These are phyloP conservation scores for Pseudanteris insignis DNA, from an alignment of 2,888 invertebrate species.

Conservation along the genomic window DNA sequence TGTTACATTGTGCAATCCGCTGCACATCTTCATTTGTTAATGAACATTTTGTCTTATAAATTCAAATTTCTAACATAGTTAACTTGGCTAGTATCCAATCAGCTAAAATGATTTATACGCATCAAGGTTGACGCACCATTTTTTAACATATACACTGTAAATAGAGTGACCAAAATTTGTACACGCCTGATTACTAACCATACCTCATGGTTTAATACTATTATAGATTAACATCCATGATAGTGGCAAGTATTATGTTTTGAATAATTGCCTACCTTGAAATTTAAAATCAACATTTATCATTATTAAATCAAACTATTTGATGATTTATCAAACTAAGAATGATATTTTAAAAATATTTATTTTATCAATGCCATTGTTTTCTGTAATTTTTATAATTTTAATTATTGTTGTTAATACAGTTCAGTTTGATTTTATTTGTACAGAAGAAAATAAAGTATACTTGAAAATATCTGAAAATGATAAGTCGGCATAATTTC, in stretches of 20 bases:
- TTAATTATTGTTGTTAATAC: too few species aligned
- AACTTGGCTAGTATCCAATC: slow-evolving; percentile 22
- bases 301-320: slow-evolving; percentile 5
- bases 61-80: slow-evolving; percentile 22
- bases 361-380: too few species aligned
- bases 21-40: slow-evolving; percentile 23
- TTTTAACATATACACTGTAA: slow-evolving; percentile 29
- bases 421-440: too few species aligned
- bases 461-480: background rate
- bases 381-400: too few species aligned
- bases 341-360: too few species aligned
- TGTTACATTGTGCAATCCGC: slow-evolving; percentile 16
- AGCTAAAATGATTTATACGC: slow-evolving; percentile 35
- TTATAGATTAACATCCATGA: background rate
- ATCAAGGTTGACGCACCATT: slow-evolving; percentile 43
- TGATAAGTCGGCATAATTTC: slow-evolving; percentile 3
- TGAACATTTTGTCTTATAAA: slow-evolving; percentile 32
- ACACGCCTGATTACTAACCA: slow-evolving; percentile 5
- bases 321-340: slow-evolving; percentile 6
- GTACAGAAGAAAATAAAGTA: background rate
- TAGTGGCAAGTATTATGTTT: background rate
- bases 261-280: background rate
- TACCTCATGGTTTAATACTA: background rate
- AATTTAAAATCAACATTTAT: slow-evolving; percentile 5
- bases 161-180: slow-evolving; percentile 24